Percentiles rank a stretch among this genome's conserved stretches.
Evolutionary conservation across 2,113 vertebrate species (phyloP).

Genomic region (Channa argus): DNA sequence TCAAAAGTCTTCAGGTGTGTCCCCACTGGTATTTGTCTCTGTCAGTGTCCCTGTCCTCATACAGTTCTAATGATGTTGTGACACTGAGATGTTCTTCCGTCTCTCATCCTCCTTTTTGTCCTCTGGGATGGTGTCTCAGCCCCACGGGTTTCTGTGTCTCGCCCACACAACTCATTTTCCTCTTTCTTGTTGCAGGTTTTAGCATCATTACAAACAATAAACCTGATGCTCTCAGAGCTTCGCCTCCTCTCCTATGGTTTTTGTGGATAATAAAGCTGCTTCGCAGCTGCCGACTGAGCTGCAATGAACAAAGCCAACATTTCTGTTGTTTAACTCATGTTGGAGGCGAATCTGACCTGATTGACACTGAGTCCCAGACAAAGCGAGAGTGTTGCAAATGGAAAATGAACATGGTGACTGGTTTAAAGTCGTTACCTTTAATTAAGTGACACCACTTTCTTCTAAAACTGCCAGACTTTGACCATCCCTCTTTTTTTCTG

Average conservation of each 20-base stretch:
- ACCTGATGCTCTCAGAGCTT: neutral
- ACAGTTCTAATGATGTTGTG: neutral
- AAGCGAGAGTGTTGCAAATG: too few relatives aligned
- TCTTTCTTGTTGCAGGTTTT: neutral
- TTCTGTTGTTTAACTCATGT: neutral
- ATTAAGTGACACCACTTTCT: too few relatives aligned
- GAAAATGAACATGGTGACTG: too few relatives aligned
- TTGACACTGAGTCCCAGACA: too few relatives aligned
- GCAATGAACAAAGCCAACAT: neutral
- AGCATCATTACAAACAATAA: conserved; percentile 37
- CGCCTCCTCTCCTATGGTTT: neutral
- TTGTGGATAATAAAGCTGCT: neutral
- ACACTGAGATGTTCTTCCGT: too few relatives aligned
- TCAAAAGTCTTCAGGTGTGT: too few relatives aligned
- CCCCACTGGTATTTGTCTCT: too few relatives aligned
- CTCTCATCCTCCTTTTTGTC: neutral
- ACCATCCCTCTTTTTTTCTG: too few relatives aligned
- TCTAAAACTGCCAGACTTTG: too few relatives aligned
- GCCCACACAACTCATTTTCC: neutral
- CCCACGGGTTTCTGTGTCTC: conserved; percentile 13
- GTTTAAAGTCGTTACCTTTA: too few relatives aligned
- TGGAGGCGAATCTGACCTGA: neutral
- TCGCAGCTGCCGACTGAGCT: neutral
- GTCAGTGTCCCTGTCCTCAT: conserved; percentile 3
- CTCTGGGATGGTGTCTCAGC: conserved; percentile 8